Conservation (phyloP, 2,113 vertebrate genomes). For the Mohoua ochrocephala region DNA sequence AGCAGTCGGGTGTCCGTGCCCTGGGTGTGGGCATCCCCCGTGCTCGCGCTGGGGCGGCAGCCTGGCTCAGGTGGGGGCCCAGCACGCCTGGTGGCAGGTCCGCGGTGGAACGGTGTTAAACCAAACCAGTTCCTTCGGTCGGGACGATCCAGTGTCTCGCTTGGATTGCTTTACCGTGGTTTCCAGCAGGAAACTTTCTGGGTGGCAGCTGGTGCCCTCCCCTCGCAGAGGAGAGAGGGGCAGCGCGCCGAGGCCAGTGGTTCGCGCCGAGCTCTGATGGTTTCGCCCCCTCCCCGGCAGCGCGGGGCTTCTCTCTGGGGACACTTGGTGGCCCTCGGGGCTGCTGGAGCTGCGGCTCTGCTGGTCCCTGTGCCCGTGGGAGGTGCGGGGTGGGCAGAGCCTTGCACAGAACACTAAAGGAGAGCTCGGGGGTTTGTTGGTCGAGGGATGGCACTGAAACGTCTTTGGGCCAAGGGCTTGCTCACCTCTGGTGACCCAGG, state of each 20-base stretch:
- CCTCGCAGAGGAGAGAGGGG: not conserved
- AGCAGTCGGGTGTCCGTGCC: not conserved
- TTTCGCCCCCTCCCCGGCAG: not conserved
- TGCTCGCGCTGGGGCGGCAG: not conserved
- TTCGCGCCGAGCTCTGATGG: not conserved
- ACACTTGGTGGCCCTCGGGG: not conserved
- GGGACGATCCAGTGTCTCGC: not conserved
- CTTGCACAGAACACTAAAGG: constrained; percentile 58
- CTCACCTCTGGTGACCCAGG: not conserved
- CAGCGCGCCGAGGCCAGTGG: not conserved
- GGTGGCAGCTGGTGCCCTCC: not conserved
- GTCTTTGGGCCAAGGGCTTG: constrained; percentile 17
- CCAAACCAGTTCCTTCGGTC: not conserved
- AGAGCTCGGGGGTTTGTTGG: not conserved
- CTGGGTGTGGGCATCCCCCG: not conserved
- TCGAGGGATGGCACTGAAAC: constrained; percentile 5
- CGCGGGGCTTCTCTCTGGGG: not conserved
- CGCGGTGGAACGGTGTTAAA: accelerated
- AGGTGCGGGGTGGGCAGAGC: not conserved
- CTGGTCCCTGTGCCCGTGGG: not conserved
- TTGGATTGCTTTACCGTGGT: not conserved
- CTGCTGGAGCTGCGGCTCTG: not conserved
- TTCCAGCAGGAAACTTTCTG: not conserved
- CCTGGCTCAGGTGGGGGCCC: not conserved
- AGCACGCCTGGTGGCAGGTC: not conserved